Percentiles rank a stretch among this genome's conserved stretches.
Evolutionary conservation across 2,797 vertebrate genomes (phyloP).

Genomic region (Crenichthys baileyi): DNA sequence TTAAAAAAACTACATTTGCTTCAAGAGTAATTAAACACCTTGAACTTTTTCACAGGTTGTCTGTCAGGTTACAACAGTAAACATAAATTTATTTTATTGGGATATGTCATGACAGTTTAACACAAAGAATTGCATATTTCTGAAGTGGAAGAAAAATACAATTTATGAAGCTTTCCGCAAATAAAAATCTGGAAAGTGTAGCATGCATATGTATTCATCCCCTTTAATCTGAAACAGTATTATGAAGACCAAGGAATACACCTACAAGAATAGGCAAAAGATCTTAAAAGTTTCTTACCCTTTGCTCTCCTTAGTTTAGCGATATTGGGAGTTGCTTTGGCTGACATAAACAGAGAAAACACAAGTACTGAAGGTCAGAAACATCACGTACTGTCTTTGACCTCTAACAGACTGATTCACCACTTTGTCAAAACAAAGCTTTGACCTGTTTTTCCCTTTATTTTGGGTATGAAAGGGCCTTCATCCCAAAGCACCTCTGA

Average conservation of each 20-base stretch:
- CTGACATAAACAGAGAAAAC: conserved; percentile 35
- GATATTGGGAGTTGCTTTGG: neutral
- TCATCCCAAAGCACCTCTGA: conserved; percentile 10
- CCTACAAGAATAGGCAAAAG: neutral
- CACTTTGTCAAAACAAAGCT: conserved; percentile 17
- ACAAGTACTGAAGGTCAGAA: conserved; percentile 27
- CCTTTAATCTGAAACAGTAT: no score
- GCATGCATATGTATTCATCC: no score
- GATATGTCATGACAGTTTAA: neutral
- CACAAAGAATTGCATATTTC: neutral
- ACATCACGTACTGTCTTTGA: conserved; percentile 32
- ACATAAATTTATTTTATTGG: neutral
- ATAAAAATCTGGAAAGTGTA: neutral
- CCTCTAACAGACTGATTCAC: conserved; percentile 14
- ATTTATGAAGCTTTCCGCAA: neutral
- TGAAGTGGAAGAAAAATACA: neutral
- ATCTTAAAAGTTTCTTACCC: conserved; percentile 3
- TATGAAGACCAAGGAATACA: neutral
- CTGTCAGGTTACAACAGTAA: neutral
- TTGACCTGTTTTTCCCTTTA: conserved; percentile 5
- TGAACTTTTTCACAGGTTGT: neutral
- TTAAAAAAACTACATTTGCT: neutral
- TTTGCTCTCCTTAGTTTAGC: neutral
- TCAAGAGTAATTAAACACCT: neutral
- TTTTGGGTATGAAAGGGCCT: neutral